Percentiles rank a stretch among this genome's conserved stretches.
phyloP scores from a whole-genome alignment of 2,113 vertebrate genomes.

The Spea bombifrons region DNA sequence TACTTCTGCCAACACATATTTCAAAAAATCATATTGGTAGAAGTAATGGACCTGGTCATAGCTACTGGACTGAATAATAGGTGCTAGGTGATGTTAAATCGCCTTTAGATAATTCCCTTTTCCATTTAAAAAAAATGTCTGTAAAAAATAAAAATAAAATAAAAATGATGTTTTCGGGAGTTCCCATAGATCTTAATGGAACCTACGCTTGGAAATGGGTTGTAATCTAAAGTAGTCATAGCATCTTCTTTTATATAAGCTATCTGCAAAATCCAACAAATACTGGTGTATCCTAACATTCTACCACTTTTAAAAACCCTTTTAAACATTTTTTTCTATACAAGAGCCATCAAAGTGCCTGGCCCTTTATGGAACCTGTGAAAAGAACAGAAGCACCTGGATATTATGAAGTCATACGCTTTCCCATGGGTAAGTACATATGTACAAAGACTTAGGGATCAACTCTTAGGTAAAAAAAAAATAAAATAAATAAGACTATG shows the following conservation, averaged over 20 bases:
- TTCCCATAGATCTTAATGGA: too few species aligned
- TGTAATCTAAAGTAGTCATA: too few species aligned
- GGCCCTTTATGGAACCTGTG: constrained; percentile 99
- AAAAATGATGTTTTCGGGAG: too few species aligned
- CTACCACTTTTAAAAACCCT: too few species aligned
- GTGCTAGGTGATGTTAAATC: background rate
- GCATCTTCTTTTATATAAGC: too few species aligned
- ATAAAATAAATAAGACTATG: too few species aligned
- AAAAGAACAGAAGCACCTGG: constrained; percentile 98
- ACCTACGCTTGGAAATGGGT: too few species aligned
- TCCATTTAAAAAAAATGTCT: background rate
- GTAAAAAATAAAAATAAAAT: too few species aligned
- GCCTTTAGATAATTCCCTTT: background rate
- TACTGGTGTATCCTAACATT: too few species aligned
- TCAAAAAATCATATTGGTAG: background rate
- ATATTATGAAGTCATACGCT: constrained; percentile 99
- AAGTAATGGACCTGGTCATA: background rate
- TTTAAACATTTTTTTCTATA: constrained; percentile 57
- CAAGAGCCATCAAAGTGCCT: constrained; percentile 96
- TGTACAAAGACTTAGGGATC: background rate
- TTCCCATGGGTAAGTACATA: constrained; percentile 89
- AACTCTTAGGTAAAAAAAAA: too few species aligned
- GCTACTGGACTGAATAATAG: background rate
- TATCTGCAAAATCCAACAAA: too few species aligned
- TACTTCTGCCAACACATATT: background rate